Evolutionary conservation across 2,797 vertebrate species (phyloP), one percentile per base, ranked within the genome.

Genomic region (Sebastolobus altivelis): DNA sequence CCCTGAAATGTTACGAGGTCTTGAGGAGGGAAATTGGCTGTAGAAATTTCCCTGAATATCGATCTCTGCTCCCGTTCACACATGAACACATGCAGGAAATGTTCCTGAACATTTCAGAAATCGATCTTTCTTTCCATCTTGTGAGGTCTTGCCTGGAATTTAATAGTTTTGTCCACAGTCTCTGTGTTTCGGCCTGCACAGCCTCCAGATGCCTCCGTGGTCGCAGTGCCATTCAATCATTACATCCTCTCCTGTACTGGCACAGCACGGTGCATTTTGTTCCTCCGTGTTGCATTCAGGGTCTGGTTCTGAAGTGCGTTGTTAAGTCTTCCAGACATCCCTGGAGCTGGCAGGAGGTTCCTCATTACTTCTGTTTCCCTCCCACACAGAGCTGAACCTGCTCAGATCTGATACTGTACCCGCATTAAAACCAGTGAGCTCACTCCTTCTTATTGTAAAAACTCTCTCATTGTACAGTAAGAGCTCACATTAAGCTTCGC

Each of bases 81-180:
- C 43, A 18, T 46, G 43, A n/a, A 25, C 52, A 55, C 43, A 18
- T 46, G 43, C 43, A 46, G 43, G 43, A 46, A 46, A 46, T 8
- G 43, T 18, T 46, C 43, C 43, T 46, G 43, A 8, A 46, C 43
- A 46, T 46, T 31, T 29, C 25, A 25, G 25, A 25, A 25, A 25
- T 25, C 25, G 25, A 25, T 25, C 56, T 29, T 8, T 25, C 11
- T 22, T 66, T 37, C 54, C 75, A 84, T 75, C 77, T 69, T 92
- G 87, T 90, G 83, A 84, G 79, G 87, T 75, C 91, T 91, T 88
- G 90, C 49, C 77, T 85, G 87, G 88, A 84, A 91, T 90, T 82
- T 76, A 71, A 74, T 35, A 54, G 63, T 8, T 4, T 16, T 49
- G 84, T 82, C 56, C 68, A 20, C 38, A 8, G 54, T 37, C 27